phyloP scores from a whole-genome alignment of 2,113 vertebrate species.

The Ophiodon elongatus region DNA sequence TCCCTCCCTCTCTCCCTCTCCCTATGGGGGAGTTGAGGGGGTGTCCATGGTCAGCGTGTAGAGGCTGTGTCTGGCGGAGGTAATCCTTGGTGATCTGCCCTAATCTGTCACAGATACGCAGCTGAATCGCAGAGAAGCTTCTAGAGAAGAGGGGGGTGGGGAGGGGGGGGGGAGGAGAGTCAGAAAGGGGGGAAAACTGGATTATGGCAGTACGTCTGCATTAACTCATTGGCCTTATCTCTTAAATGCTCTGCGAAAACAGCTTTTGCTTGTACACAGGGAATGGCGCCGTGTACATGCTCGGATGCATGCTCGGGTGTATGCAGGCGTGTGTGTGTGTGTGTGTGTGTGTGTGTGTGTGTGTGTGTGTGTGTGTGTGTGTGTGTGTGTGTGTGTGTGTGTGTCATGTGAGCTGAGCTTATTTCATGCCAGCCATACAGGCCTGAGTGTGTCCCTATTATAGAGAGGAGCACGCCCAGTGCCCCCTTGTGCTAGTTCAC shows the following conservation, averaged over 20 bases:
- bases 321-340: slow-evolving; percentile 14
- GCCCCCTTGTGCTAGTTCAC: slow-evolving; percentile 20
- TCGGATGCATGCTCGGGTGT: slow-evolving; percentile 23
- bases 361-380: slow-evolving; percentile 23
- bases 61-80: slow-evolving; percentile 75
- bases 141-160: slow-evolving; percentile 49
- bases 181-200: slow-evolving; percentile 67
- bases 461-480: slow-evolving; percentile 22
- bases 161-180: slow-evolving; percentile 47
- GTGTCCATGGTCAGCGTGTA: slow-evolving; percentile 76
- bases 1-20: slow-evolving; percentile 5
- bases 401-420: slow-evolving; percentile 57
- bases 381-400: slow-evolving; percentile 27
- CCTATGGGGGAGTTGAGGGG: slow-evolving; percentile 32
- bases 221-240: slow-evolving; percentile 84
- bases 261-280: slow-evolving; percentile 74
- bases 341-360: slow-evolving; percentile 6
- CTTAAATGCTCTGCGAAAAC: slow-evolving; percentile 81
- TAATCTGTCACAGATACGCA: slow-evolving; percentile 87
- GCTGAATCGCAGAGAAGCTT: slow-evolving; percentile 78
- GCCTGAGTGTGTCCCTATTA: slow-evolving; percentile 48
- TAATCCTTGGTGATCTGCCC: slow-evolving; percentile 86
- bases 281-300: slow-evolving; percentile 37
- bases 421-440: slow-evolving; percentile 65
- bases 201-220: slow-evolving; percentile 83